Evolutionary conservation across 2,113 vertebrate genomes (phyloP).

Genomic region (Narcine bancroftii): DNA sequence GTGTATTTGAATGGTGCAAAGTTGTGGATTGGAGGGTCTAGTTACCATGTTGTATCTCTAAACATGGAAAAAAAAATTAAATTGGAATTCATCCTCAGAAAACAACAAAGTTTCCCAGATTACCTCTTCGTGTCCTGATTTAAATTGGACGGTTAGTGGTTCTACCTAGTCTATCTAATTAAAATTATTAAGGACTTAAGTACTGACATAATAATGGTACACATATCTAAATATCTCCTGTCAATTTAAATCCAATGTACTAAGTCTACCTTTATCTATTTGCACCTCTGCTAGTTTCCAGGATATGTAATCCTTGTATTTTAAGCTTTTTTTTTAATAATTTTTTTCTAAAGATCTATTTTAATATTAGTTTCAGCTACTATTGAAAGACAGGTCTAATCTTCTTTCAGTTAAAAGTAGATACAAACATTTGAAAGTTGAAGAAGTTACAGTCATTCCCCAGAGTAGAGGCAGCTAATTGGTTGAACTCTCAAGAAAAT

Average conservation of each 20-base stretch:
- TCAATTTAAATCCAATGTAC: neutral
- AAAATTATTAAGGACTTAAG: neutral
- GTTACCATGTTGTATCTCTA: no score
- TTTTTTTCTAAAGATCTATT: neutral
- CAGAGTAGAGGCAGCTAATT: no score
- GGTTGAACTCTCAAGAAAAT: no score
- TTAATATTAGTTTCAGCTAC: neutral
- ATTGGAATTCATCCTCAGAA: neutral
- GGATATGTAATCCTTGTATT: no score
- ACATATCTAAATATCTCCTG: neutral
- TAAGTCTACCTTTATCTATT: neutral
- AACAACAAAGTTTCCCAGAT: neutral
- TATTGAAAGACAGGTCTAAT: neutral
- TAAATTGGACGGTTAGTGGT: neutral
- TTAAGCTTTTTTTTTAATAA: no score
- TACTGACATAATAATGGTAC: no score
- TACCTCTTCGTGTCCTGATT: neutral
- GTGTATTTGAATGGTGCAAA: no score
- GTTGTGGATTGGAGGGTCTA: no score
- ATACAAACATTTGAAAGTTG: neutral
- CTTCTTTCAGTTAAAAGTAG: neutral
- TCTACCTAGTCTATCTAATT: neutral
- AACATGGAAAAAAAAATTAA: no score
- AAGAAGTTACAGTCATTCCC: no score
- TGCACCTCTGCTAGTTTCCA: neutral